Base-by-base conservation (phyloP, 2,888 invertebrate genomes). In the Mamestra brassicae region DNA sequence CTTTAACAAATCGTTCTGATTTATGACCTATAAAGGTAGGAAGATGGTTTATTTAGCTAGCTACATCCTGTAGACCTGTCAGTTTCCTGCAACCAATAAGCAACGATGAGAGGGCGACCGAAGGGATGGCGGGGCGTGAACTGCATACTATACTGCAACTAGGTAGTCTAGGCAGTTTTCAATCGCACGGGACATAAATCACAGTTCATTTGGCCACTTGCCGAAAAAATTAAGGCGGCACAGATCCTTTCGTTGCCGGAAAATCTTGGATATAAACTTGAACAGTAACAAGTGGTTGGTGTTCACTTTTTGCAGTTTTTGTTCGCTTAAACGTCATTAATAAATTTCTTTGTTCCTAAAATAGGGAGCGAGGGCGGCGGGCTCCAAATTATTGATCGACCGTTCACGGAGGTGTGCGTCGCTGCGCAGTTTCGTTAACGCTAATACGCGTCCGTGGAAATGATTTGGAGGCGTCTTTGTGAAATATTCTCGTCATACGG, bases 281-380 rank as follows among this genome's bases (percentile, higher is more conserved):
- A 36, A 47, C 4, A 10, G 63, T 69, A 58, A 76, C 77, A 70
- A 77, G 77, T 77, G 77, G 77, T 70, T 70, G 77, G 77, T 76
- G 77, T 64, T 58, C 17, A 38, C n/a, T 76, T 76, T 47, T 45
- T 52, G 42, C 61, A 57, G 15, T 17, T 68, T 50, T 68, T 50
- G 34, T 11, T 45, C n/a, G 34, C 8, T 10, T 47, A 34, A 34
- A 47, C 36, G 11, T 63, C 50, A 34, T 54, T 6, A 58, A 52
- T 57, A 58, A 58, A 10, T 45, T 26, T 2, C 13, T 34, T 36
- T 42, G 5, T n/a, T 17, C 52, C 15, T 36, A 52, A 76, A 64
- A 47, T 58, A 63, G 42, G 52, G 36, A 52, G 52, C 36, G 50
- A 50, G 1, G 36, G 34, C 45, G 69, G 62, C 42, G 62, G 62